These are phyloP conservation scores for Brotula barbata DNA, from an alignment of 2,797 vertebrate species.

Conservation along the genomic window DNA sequence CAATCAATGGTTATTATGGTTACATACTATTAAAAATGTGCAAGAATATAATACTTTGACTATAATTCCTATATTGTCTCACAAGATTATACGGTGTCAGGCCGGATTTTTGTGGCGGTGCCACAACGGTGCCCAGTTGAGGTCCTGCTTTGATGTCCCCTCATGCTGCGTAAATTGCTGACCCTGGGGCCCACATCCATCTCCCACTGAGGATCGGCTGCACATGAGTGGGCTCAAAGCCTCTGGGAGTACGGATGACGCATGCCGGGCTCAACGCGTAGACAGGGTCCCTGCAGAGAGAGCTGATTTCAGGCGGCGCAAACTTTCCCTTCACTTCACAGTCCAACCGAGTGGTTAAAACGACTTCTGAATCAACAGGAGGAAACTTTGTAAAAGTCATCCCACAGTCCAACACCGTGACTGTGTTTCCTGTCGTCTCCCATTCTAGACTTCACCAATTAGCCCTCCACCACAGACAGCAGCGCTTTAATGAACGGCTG, in stretches of 20 bases:
- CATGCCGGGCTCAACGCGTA: neutral
- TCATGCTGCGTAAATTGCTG: slow-evolving; percentile 8
- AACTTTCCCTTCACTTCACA: slow-evolving; percentile 5
- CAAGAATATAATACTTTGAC: no score
- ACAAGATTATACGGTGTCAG: no score
- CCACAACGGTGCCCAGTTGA: slow-evolving; percentile 36
- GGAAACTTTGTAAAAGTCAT: neutral
- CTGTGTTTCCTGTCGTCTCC: no score
- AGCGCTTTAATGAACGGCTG: slow-evolving; percentile 72
- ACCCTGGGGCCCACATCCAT: slow-evolving; percentile 12
- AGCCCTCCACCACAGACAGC: slow-evolving; percentile 58
- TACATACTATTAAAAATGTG: no score
- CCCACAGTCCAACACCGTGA: no score
- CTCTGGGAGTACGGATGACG: neutral
- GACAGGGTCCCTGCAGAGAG: slow-evolving; percentile 15
- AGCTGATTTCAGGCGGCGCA: slow-evolving; percentile 14
- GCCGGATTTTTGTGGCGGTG: slow-evolving; percentile 15
- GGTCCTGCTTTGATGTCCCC: slow-evolving; percentile 31
- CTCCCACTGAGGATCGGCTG: slow-evolving; percentile 3
- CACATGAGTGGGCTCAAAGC: slow-evolving; percentile 4
- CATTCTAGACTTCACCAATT: slow-evolving; percentile 66
- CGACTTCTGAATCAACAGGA: neutral
- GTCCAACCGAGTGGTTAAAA: neutral
- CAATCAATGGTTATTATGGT: no score
- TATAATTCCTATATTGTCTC: no score